A percentile compares a stretch with the other conserved stretches of the same genome.
Conservation (phyloP, 1,140 invertebrate genomes). For the Zaprionus vittiger region DNA sequence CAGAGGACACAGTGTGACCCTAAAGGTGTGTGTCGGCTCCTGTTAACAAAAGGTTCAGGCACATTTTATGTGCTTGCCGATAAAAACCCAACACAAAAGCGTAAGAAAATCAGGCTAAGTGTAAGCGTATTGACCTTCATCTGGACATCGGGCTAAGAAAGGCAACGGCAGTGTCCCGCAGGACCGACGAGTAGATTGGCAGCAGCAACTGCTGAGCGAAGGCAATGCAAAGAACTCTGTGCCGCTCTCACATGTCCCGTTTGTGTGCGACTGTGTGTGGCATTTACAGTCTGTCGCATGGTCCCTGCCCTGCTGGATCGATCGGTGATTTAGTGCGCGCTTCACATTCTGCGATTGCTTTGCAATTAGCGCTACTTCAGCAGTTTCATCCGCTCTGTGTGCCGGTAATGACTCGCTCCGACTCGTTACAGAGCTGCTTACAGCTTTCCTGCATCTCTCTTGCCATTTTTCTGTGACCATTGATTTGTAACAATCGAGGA, state of each 20-base stretch:
- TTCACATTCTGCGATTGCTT: slow-evolving; percentile 76
- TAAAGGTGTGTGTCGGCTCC: slow-evolving; percentile 58
- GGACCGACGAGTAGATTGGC: not conserved
- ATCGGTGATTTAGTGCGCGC: slow-evolving; percentile 61
- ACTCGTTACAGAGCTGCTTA: slow-evolving; percentile 4
- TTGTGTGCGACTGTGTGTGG: slow-evolving; percentile 22
- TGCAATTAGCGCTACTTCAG: slow-evolving; percentile 80
- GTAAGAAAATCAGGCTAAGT: slow-evolving; percentile 78
- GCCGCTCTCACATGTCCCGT: slow-evolving; percentile 3
- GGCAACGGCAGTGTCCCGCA: not conserved
- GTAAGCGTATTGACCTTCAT: slow-evolving; percentile 78
- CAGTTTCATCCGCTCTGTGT: slow-evolving; percentile 43
- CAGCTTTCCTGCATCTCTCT: slow-evolving; percentile 16
- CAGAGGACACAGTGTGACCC: slow-evolving; percentile 23
- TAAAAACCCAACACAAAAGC: slow-evolving; percentile 59
- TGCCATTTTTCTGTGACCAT: slow-evolving; percentile 12
- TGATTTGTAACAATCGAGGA: slow-evolving; percentile 68
- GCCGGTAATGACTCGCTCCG: slow-evolving; percentile 56
- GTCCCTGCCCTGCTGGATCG: not conserved
- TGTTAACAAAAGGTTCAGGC: slow-evolving; percentile 79
- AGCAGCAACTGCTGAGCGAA: slow-evolving; percentile 52
- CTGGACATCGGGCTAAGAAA: slow-evolving; percentile 33
- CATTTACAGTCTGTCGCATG: slow-evolving; percentile 20
- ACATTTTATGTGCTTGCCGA: slow-evolving; percentile 80
- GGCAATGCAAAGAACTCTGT: slow-evolving; percentile 9